These are phyloP conservation scores for Meda fulgida DNA, from an alignment of 2,797 vertebrate genomes.

Conservation along the genomic window DNA sequence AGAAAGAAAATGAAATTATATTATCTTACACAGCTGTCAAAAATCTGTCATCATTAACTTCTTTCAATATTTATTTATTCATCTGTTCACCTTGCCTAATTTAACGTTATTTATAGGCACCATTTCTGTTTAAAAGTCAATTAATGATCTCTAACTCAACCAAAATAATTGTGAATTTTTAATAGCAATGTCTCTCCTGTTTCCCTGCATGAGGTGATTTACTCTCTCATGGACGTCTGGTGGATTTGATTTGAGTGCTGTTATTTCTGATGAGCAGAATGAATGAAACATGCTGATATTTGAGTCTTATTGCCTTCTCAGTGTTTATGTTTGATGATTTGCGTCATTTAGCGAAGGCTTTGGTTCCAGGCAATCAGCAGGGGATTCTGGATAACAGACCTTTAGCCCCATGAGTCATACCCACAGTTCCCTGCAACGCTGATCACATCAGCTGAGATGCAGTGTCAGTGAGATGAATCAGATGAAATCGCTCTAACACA, in stretches of 20 bases:
- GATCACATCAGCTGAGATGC: slow-evolving; percentile 35
- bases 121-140: slow-evolving; percentile 27
- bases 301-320: background rate
- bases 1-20: background rate
- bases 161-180: slow-evolving; percentile 21
- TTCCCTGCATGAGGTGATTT: slow-evolving; percentile 12
- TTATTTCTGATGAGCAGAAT: slow-evolving; percentile 35
- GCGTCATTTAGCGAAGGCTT: slow-evolving; percentile 42
- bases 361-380: slow-evolving; percentile 47
- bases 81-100: background rate
- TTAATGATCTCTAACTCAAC: slow-evolving; percentile 2
- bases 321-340: slow-evolving; percentile 48
- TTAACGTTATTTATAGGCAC: background rate
- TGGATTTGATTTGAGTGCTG: slow-evolving; percentile 51
- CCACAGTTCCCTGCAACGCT: slow-evolving; percentile 36
- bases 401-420: slow-evolving; percentile 51
- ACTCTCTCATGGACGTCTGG: slow-evolving; percentile 16
- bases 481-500: slow-evolving; percentile 28
- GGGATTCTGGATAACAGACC: slow-evolving; percentile 42
- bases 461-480: slow-evolving; percentile 44
- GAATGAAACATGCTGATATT: slow-evolving; percentile 25
- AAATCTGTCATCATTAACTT: background rate
- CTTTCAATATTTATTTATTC: background rate
- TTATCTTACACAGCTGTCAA: background rate
- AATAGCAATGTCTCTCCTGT: slow-evolving; percentile 1